Evolutionary conservation across 2,888 invertebrate genomes (phyloP), one percentile per base, ranked within the genome.

Genomic region (Nymphalis polychloros): DNA sequence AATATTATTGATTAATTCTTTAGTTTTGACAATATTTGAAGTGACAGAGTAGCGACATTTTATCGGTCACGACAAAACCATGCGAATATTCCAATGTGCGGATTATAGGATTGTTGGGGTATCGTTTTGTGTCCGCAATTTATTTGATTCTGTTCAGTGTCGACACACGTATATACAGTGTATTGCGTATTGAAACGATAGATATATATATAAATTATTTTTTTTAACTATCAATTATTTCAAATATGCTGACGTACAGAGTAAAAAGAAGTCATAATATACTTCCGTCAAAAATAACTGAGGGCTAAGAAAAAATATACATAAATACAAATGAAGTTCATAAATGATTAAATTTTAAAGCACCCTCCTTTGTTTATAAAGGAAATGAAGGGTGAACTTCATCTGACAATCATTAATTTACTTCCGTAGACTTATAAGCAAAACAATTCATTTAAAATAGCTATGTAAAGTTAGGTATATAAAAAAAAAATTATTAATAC

Each of bases 101-200:
- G 85, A 84, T 88, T 85, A 85, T 71, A 74, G 84, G 86, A 83
- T 84, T 84, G 81, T 79, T 75, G 79, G 79, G 79, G 79, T 79
- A 76, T 84, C 84, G 83, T 86, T 86, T 84, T 78, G 76, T 78
- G 78, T 81, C 81, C 78, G 77, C 83, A 80, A 84, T 87, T 86
- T 87, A 86, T 87, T 86, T 82, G 81, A 61, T 71, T 69, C 68
- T 20, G 63, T 46, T 63, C 59, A 67, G 59, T 52, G 20, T 62
- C 59, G 23, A 35, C 57, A 57, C n/a, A 35, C 5, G 13, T 16
- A 41, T 35, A 49, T 49, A 49, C 10, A 35, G 19, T n/a, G 27
- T 53, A 10, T 10, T 41, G 8, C 13, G 13, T 13, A 41, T 41
- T 4, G 4, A 41, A 13, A 31, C 5, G 27, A n/a, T 27, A 41